These are phyloP conservation scores for Lucifuga dentata DNA, from an alignment of 2,113 vertebrate species.

Conservation along the genomic window DNA sequence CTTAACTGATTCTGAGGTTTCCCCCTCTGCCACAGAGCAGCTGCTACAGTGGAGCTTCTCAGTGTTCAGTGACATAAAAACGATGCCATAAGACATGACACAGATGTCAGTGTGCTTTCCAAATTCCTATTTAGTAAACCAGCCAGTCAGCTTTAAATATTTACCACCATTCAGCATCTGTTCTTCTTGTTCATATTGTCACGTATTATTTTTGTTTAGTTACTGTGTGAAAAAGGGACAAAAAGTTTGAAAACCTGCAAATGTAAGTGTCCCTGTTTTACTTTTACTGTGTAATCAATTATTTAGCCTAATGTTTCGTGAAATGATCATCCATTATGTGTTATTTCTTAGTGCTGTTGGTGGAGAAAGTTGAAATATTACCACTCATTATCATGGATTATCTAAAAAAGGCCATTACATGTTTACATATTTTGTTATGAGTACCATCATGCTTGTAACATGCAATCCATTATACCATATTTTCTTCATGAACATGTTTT, in stretches of 20 bases:
- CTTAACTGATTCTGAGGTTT: conserved; percentile 24
- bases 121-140: conserved; percentile 10
- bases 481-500: too few relatives aligned
- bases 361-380: neutral
- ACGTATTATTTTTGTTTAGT: conserved; percentile 1
- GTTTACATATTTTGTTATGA: neutral
- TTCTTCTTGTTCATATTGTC: neutral
- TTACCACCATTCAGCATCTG: neutral
- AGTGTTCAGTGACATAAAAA: conserved; percentile 54
- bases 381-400: neutral
- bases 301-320: conserved; percentile 16
- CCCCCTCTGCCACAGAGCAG: conserved; percentile 34
- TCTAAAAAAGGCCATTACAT: neutral
- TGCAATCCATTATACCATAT: neutral
- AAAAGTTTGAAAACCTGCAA: too few relatives aligned
- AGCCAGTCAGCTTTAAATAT: neutral
- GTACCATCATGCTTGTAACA: too few relatives aligned
- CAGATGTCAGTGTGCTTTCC: conserved; percentile 36
- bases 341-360: neutral
- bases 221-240: neutral
- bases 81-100: conserved; percentile 56
- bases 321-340: conserved; percentile 33
- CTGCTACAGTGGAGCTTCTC: conserved; percentile 37
- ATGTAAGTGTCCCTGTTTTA: neutral
- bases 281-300: conserved; percentile 21